Conservation (phyloP, 2,797 vertebrate species). For the Philypnodon macrostomus region DNA sequence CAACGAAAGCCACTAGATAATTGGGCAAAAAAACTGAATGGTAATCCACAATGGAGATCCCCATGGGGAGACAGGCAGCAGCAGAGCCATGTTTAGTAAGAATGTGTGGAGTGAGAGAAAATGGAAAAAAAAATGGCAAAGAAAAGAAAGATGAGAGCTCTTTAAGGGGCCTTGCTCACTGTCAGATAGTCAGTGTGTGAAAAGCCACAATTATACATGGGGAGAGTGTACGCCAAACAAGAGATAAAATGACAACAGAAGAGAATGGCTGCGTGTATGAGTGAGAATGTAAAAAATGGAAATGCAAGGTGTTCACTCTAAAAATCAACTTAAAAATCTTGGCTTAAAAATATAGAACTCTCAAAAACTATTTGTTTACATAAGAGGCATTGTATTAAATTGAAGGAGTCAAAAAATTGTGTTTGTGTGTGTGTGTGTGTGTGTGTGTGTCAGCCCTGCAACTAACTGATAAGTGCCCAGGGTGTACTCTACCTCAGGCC, state of each 20-base stretch:
- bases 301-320: slow-evolving; percentile 32
- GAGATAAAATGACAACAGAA: slow-evolving; percentile 37
- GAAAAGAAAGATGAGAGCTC: slow-evolving; percentile 70
- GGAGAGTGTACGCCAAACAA: slow-evolving; percentile 50
- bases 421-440: no score
- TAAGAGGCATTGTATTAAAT: no score
- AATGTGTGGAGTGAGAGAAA: slow-evolving; percentile 56
- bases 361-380: no score
- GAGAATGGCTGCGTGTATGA: slow-evolving; percentile 42
- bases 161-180: slow-evolving; percentile 71
- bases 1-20: slow-evolving; percentile 81
- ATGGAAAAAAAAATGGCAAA: slow-evolving; percentile 51
- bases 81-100: slow-evolving; percentile 66
- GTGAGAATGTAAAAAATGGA: slow-evolving; percentile 35
- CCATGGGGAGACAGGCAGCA: slow-evolving; percentile 67
- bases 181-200: slow-evolving; percentile 71
- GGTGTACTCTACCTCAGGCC: no score
- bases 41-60: slow-evolving; percentile 80
- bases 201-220: slow-evolving; percentile 71
- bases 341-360: no score
- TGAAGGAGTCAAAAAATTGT: no score
- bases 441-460: no score
- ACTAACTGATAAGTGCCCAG: no score
- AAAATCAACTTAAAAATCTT: no score
- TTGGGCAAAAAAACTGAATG: slow-evolving; percentile 81